Conservation (phyloP, 2,113 vertebrate species). For the Phocoena sinus region DNA sequence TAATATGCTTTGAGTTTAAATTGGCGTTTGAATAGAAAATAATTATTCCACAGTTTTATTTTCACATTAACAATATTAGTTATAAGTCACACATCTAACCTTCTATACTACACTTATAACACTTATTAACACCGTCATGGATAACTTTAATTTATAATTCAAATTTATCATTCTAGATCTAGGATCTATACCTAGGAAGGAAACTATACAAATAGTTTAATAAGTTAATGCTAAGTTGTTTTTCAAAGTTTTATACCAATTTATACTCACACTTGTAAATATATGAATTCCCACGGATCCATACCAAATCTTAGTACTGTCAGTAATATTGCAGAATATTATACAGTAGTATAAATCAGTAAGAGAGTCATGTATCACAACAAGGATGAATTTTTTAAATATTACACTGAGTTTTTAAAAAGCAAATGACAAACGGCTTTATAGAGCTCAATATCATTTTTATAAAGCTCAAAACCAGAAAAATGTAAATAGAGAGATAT, state of each 20-base stretch:
- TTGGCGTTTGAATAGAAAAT: background rate
- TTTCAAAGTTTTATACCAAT: background rate
- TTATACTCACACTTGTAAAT: background rate
- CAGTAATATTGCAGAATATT: background rate
- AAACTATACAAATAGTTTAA: background rate
- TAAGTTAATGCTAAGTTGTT: background rate
- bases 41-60: background rate
- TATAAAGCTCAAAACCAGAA: background rate
- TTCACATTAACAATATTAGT: background rate
- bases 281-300: background rate
- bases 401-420: background rate
- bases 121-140: background rate
- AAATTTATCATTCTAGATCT: background rate
- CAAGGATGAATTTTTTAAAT: background rate
- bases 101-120: background rate
- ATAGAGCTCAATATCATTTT: background rate
- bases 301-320: background rate
- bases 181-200: background rate
- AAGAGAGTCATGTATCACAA: background rate
- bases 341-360: background rate
- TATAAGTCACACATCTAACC: background rate
- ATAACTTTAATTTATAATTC: background rate
- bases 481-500: background rate
- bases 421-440: background rate
- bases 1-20: background rate